Evolutionary conservation across 2,888 invertebrate genomes (phyloP).

Genomic region (Eubasilissa splendida): DNA sequence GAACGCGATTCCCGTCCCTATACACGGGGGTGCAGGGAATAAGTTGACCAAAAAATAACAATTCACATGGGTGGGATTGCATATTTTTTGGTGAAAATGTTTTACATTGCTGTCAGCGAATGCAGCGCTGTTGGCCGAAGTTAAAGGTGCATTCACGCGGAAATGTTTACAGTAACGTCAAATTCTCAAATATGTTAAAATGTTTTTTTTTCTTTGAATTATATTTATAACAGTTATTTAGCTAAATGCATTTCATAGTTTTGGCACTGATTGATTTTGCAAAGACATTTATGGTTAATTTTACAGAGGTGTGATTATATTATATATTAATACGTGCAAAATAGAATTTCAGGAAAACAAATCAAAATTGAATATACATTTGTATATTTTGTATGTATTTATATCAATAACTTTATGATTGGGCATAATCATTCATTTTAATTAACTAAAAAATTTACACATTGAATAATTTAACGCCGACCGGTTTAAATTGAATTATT

Average conservation of each 20-base stretch:
- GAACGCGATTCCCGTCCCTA: not conserved
- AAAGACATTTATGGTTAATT: not conserved
- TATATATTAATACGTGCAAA: too few relatives aligned
- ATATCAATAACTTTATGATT: too few relatives aligned
- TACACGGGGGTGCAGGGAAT: not conserved
- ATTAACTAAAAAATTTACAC: too few relatives aligned
- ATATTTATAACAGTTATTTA: not conserved
- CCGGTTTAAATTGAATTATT: too few relatives aligned
- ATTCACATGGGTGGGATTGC: constrained; percentile 1
- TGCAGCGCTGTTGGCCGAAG: constrained; percentile 10
- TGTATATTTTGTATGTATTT: too few relatives aligned
- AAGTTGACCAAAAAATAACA: not conserved
- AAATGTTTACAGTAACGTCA: constrained; percentile 42
- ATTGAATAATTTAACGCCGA: too few relatives aligned
- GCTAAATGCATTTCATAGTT: not conserved
- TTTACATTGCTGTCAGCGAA: constrained; percentile 37
- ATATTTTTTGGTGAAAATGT: not conserved
- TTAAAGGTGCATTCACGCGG: constrained; percentile 31
- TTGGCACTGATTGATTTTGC: too few relatives aligned
- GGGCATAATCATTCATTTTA: too few relatives aligned
- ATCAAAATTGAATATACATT: too few relatives aligned
- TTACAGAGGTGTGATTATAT: not conserved
- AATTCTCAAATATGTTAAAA: constrained; percentile 16
- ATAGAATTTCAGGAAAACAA: too few relatives aligned
- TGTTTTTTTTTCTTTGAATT: not conserved